Evolutionary conservation across 2,113 vertebrate genomes (phyloP).

Genomic region (Phaethon lepturus): DNA sequence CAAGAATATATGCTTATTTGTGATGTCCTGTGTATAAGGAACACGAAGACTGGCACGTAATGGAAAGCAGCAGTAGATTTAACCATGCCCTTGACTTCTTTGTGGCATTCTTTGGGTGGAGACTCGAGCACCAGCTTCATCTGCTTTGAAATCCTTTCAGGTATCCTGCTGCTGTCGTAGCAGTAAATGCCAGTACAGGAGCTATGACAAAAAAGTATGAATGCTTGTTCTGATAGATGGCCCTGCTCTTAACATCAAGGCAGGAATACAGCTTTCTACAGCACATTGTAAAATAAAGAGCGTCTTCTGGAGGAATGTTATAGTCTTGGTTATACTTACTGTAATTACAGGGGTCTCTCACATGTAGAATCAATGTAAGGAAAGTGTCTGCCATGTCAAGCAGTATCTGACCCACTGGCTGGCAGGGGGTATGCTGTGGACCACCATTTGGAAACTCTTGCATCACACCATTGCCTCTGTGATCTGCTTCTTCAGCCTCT

Average conservation of each 20-base stretch:
- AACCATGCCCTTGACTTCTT: neutral
- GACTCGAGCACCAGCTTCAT: neutral
- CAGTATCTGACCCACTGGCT: too few species aligned
- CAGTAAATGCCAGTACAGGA: neutral
- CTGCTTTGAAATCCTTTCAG: neutral
- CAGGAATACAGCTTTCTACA: neutral
- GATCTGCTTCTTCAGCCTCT: neutral
- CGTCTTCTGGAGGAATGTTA: neutral
- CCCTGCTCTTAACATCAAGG: fast-evolving
- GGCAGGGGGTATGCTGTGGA: neutral
- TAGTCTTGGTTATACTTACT: neutral
- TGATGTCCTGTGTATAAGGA: neutral
- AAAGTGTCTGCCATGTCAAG: neutral
- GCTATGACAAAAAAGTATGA: neutral
- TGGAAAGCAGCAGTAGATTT: neutral
- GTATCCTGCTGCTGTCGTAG: neutral
- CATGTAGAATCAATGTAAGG: neutral
- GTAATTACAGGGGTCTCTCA: neutral
- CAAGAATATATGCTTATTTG: neutral
- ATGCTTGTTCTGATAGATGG: neutral
- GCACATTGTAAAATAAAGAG: neutral
- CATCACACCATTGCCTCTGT: neutral
- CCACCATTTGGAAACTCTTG: neutral
- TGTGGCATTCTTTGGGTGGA: neutral
- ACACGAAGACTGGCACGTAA: neutral